Evolutionary conservation across 2,113 vertebrate species (phyloP).

Genomic region (Tylochromis polylepis): DNA sequence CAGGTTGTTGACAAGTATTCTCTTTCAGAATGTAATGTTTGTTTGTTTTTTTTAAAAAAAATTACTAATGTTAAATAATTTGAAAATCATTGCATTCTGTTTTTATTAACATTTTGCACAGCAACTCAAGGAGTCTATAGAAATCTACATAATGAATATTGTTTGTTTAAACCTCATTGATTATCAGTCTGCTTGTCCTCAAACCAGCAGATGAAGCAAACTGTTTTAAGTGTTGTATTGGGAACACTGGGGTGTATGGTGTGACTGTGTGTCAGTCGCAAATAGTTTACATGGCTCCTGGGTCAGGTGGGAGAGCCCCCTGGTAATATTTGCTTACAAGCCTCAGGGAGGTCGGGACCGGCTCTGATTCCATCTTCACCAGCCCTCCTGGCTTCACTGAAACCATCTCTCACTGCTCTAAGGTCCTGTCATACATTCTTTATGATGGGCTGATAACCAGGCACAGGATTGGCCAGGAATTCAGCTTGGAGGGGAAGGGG

Average conservation of each 20-base stretch:
- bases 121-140: neutral
- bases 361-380: conserved; percentile 32
- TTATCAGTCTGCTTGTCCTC: neutral
- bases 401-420: conserved; percentile 48
- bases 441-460: conserved; percentile 50
- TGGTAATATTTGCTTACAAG: neutral
- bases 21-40: neutral
- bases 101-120: neutral
- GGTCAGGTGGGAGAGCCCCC: neutral
- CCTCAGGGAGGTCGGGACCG: neutral
- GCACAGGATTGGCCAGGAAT: conserved; percentile 46
- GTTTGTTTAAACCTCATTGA: neutral
- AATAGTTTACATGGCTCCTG: neutral
- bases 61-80: neutral
- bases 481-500: conserved; percentile 18
- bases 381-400: conserved; percentile 9
- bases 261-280: neutral
- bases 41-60: rapidly evolving
- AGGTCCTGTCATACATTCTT: conserved; percentile 67
- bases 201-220: neutral
- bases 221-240: neutral
- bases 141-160: neutral
- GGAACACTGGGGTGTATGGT: neutral
- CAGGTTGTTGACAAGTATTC: neutral
- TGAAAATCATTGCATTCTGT: neutral